Evolutionary conservation across 2,797 vertebrate species (phyloP).

Genomic region (Staurois parvus): DNA sequence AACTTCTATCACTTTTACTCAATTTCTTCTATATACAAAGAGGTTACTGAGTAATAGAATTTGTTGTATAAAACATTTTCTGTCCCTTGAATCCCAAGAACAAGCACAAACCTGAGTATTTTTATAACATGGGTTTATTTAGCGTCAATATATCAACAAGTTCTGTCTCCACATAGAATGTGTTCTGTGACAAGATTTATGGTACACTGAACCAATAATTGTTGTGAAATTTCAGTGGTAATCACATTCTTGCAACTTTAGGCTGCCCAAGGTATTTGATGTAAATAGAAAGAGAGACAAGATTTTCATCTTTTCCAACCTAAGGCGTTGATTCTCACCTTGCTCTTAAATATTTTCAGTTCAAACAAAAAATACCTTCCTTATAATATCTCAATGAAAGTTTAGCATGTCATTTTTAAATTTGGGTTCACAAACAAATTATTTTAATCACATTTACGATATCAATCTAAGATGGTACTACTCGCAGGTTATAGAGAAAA

Average conservation of each 20-base stretch:
- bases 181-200: too few species aligned
- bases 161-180: not conserved
- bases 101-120: not conserved
- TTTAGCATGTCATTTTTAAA: too few species aligned
- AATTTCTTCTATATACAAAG: not conserved
- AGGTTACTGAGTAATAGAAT: not conserved
- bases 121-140: not conserved
- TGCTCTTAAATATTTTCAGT: slow-evolving; percentile 21
- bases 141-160: not conserved
- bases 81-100: not conserved
- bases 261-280: not conserved
- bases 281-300: not conserved
- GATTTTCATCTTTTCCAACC: slow-evolving; percentile 26
- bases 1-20: not conserved
- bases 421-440: too few species aligned
- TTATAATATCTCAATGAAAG: too few species aligned
- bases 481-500: too few species aligned
- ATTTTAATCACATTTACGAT: too few species aligned
- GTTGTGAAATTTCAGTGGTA: not conserved
- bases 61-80: not conserved
- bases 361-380: too few species aligned
- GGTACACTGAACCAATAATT: not conserved
- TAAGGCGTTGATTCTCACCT: slow-evolving; percentile 17
- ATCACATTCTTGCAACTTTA: not conserved
- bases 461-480: too few species aligned